Evolutionary conservation across 2,113 vertebrate species (phyloP).

Genomic region (Puma concolor): DNA sequence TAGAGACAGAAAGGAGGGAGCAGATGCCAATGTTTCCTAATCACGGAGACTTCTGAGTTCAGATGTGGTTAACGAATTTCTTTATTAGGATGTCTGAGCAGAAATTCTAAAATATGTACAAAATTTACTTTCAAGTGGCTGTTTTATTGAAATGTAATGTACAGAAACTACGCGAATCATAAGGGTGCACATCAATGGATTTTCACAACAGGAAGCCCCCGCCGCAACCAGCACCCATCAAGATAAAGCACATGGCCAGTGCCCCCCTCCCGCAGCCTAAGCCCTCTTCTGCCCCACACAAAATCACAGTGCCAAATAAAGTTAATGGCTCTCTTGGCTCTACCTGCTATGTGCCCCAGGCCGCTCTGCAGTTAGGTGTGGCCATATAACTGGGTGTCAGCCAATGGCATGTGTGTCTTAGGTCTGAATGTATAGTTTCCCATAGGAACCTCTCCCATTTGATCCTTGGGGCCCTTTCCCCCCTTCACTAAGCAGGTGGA

Average conservation of each 20-base stretch:
- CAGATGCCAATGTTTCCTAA: background rate
- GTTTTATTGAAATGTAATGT: background rate
- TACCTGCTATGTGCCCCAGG: background rate
- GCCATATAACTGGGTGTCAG: background rate
- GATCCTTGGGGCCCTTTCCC: background rate
- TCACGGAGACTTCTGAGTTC: background rate
- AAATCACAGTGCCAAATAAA: background rate
- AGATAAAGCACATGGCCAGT: background rate
- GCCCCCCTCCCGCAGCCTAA: background rate
- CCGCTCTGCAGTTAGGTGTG: background rate
- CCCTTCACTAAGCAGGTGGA: rapidly evolving
- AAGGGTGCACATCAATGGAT: background rate
- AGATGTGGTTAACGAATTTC: background rate
- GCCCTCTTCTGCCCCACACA: background rate
- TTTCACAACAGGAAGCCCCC: background rate
- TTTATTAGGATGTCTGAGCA: background rate
- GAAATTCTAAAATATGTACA: background rate
- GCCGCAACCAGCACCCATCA: background rate
- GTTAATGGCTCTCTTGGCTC: background rate
- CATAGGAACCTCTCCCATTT: background rate
- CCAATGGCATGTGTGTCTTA: background rate
- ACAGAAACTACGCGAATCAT: background rate
- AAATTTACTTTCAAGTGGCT: background rate
- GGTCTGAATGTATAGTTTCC: background rate
- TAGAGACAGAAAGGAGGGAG: background rate